phyloP scores from a whole-genome alignment of 1,140 invertebrate genomes.

The Sitobion miscanthi region DNA sequence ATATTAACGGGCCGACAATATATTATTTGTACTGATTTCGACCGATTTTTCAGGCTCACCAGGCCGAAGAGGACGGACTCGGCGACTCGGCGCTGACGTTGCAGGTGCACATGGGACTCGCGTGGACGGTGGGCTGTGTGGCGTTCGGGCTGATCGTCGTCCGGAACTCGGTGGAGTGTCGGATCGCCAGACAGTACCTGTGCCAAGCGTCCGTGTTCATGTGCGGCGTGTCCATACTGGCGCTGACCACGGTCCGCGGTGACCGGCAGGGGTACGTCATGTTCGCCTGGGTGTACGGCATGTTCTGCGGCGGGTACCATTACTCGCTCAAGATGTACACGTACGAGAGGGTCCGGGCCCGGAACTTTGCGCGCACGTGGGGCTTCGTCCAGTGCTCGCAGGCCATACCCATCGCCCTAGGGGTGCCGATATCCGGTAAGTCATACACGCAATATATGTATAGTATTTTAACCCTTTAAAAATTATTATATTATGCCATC shows the following conservation, averaged over 20 bases:
- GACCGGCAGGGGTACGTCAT: conserved; percentile 77
- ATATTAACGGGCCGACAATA: neutral
- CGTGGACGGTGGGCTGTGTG: conserved; percentile 81
- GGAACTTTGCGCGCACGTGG: conserved; percentile 88
- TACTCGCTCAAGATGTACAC: conserved; percentile 89
- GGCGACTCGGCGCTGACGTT: conserved; percentile 74
- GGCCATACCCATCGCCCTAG: conserved; percentile 82
- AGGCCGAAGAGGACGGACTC: conserved; percentile 76
- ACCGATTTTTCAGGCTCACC: conserved; percentile 68
- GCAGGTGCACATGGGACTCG: conserved; percentile 80
- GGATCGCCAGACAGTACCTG: conserved; percentile 84
- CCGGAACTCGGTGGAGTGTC: conserved; percentile 81
- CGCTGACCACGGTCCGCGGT: conserved; percentile 81
- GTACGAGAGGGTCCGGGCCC: conserved; percentile 81
- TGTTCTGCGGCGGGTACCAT: conserved; percentile 83
- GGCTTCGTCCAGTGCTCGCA: conserved; percentile 89
- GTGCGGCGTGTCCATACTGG: conserved; percentile 79
- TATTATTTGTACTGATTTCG: too few species aligned
- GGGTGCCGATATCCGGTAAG: conserved; percentile 83
- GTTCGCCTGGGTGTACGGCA: conserved; percentile 84
- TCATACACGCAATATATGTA: neutral
- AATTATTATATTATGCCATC: neutral
- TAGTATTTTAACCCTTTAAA: too few species aligned
- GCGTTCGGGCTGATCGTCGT: conserved; percentile 83
- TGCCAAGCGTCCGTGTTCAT: conserved; percentile 77